Evolutionary conservation across 1,140 invertebrate species (phyloP).

Genomic region (Episyrphus balteatus): DNA sequence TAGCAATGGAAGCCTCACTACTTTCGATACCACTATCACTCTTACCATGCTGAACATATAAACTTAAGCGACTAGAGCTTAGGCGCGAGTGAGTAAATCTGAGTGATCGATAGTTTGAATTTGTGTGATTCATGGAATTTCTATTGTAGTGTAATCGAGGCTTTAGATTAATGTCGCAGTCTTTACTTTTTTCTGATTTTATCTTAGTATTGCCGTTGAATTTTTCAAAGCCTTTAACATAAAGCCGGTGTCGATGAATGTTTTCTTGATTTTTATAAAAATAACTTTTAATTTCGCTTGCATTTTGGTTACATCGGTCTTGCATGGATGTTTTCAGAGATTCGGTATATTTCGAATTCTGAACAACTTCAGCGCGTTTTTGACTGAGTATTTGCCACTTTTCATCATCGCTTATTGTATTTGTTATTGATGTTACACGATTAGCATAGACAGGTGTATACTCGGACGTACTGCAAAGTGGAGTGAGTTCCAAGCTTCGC

Average conservation of each 20-base stretch:
- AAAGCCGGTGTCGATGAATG: too few species aligned
- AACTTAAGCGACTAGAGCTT: slow-evolving; percentile 28
- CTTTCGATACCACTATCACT: too few species aligned
- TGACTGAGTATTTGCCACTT: slow-evolving; percentile 32
- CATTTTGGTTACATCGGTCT: too few species aligned
- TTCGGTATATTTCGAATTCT: slow-evolving; percentile 12
- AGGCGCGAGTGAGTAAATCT: slow-evolving; percentile 31
- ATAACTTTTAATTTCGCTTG: too few species aligned
- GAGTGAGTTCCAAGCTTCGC: slow-evolving; percentile 31
- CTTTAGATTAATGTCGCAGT: slow-evolving; percentile 4
- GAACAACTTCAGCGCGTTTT: slow-evolving; percentile 23
- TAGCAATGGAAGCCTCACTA: too few species aligned
- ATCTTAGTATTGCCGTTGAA: too few species aligned
- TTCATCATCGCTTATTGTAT: slow-evolving; percentile 24
- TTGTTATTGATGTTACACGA: slow-evolving; percentile 19
- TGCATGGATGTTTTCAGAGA: slow-evolving; percentile 5
- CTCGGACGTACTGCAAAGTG: slow-evolving; percentile 23
- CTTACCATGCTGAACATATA: slow-evolving; percentile 21
- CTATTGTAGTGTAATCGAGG: slow-evolving; percentile 30
- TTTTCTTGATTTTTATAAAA: too few species aligned
- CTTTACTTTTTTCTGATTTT: too few species aligned
- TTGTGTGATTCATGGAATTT: slow-evolving; percentile 31
- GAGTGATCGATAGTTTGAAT: slow-evolving; percentile 32
- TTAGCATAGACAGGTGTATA: slow-evolving; percentile 33
- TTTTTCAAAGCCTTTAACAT: too few species aligned